Evolutionary conservation across 2,113 vertebrate species (phyloP).

Genomic region (Platichthys flesus): DNA sequence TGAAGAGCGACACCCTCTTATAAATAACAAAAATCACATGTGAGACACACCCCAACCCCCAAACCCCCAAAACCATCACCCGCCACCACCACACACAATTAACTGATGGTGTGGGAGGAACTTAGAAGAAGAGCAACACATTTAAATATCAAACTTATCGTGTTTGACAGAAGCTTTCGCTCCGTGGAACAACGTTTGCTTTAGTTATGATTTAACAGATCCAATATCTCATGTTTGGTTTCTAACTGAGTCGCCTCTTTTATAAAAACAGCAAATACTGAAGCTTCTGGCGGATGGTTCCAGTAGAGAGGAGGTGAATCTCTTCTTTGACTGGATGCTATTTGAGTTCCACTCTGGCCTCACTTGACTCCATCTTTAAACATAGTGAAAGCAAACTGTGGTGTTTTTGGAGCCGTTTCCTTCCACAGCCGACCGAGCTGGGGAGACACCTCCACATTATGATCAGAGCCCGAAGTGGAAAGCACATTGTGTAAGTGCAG

Average conservation of each 20-base stretch:
- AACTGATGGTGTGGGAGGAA: background rate
- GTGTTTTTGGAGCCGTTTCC: constrained; percentile 1
- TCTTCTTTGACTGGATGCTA: no score
- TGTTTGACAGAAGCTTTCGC: background rate
- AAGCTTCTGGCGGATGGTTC: no score
- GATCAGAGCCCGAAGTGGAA: constrained; percentile 10
- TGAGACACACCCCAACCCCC: constrained; percentile 31
- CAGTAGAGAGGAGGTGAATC: no score
- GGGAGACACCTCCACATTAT: no score
- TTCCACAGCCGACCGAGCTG: background rate
- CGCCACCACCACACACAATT: constrained; percentile 22
- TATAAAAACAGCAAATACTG: no score
- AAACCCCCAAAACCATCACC: constrained; percentile 6
- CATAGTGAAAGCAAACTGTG: no score
- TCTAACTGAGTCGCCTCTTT: no score
- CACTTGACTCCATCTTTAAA: no score
- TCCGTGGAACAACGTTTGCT: no score
- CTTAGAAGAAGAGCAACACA: no score
- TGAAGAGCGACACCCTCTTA: constrained; percentile 47
- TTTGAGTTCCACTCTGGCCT: no score
- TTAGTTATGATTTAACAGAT: background rate
- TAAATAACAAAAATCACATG: constrained; percentile 43
- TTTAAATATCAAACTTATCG: background rate
- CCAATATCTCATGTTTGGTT: no score
- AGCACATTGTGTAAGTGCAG: constrained; percentile 20